These are phyloP conservation scores for Euzetes globulus DNA, from an alignment of 2,888 invertebrate genomes.

Conservation along the genomic window DNA sequence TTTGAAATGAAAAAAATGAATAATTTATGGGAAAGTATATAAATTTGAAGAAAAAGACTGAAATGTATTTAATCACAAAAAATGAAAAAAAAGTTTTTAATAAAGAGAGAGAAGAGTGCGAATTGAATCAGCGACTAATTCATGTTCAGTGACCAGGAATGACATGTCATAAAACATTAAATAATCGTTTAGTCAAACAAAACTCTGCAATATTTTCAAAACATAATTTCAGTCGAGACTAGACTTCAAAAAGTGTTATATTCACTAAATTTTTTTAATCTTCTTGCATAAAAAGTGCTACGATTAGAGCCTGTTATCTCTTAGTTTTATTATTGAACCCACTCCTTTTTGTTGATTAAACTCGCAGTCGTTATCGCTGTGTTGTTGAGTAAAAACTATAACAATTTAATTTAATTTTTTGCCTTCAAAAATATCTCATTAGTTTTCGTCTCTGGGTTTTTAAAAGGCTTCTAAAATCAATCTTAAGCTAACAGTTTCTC, in stretches of 20 bases:
- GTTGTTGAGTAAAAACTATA: neutral
- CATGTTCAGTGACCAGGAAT: conserved; percentile 19
- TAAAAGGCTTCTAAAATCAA: neutral
- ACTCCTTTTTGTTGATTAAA: neutral
- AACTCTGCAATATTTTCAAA: neutral
- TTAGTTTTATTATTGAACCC: neutral
- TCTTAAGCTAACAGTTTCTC: conserved; percentile 8
- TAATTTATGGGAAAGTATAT: neutral
- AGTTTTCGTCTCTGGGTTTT: neutral
- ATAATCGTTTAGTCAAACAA: conserved; percentile 13
- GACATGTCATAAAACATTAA: conserved; percentile 17
- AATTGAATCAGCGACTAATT: neutral
- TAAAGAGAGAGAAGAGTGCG: neutral
- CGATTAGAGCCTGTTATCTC: neutral
- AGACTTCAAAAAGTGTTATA: neutral
- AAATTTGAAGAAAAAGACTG: neutral
- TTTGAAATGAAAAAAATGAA: neutral
- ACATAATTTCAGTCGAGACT: neutral
- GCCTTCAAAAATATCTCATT: conserved; percentile 11
- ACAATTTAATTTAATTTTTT: conserved; percentile 20
- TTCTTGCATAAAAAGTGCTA: neutral
- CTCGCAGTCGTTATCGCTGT: neutral
- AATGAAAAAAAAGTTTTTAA: neutral
- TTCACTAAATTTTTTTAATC: neutral
- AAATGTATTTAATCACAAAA: neutral